These are phyloP conservation scores for Scolopax rusticola DNA, from an alignment of 2,797 vertebrate species.

Conservation along the genomic window DNA sequence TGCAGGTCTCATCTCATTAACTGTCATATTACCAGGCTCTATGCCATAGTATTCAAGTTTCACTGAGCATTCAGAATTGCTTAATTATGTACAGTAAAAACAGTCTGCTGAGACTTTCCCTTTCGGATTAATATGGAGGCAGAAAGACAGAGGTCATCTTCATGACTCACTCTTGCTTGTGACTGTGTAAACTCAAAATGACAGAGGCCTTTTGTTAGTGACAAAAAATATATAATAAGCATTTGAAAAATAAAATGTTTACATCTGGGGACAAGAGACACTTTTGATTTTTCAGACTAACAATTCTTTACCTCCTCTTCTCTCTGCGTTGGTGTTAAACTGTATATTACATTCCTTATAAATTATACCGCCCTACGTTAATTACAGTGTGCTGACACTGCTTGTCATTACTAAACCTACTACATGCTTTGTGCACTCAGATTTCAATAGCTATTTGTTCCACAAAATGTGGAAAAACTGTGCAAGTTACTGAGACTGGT, in stretches of 20 bases:
- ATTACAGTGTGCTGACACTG: constrained; percentile 74
- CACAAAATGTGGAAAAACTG: constrained; percentile 63
- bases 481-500: constrained; percentile 12
- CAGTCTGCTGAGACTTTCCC: constrained; percentile 67
- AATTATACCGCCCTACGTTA: constrained; percentile 74
- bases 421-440: constrained; percentile 52
- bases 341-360: constrained; percentile 66
- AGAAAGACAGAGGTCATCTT: constrained; percentile 66
- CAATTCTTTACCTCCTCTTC: not conserved
- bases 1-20: constrained; percentile 78
- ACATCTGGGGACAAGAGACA: constrained; percentile 41
- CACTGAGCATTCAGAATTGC: constrained; percentile 76
- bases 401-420: constrained; percentile 67
- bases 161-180: constrained; percentile 46
- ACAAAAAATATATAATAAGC: constrained; percentile 23
- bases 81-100: constrained; percentile 81
- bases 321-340: not conserved
- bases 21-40: constrained; percentile 73
- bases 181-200: constrained; percentile 34
- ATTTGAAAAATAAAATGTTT: constrained; percentile 66
- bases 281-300: constrained; percentile 63
- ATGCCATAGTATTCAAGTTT: constrained; percentile 74
- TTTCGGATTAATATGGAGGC: constrained; percentile 68
- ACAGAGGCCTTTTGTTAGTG: constrained; percentile 66
- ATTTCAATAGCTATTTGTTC: constrained; percentile 76